These are phyloP conservation scores for Darevskia mixta DNA, from an alignment of 2,797 vertebrate genomes.

Conservation along the genomic window DNA sequence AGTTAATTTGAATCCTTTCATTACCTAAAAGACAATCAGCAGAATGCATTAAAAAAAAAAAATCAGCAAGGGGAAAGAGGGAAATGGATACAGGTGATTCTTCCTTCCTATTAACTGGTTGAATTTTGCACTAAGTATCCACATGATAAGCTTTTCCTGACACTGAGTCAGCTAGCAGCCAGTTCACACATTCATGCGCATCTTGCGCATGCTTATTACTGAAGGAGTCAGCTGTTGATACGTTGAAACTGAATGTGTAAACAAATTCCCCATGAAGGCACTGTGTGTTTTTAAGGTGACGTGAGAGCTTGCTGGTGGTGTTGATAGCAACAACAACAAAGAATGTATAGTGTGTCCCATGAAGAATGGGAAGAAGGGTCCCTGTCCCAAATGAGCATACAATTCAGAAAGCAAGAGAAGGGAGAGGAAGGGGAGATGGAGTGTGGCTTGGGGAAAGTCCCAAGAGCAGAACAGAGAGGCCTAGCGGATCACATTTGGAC, in stretches of 20 bases:
- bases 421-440: not conserved
- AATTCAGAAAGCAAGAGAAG: not conserved
- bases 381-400: not conserved
- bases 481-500: no score
- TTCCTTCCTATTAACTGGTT: not conserved
- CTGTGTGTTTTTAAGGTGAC: no score
- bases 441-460: no score
- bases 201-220: no score
- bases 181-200: no score
- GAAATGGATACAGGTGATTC: not conserved
- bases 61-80: conserved; percentile 41
- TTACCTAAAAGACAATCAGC: conserved; percentile 58
- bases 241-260: no score
- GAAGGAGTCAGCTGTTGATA: no score
- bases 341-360: not conserved
- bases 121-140: not conserved
- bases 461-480: no score
- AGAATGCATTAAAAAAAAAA: conserved; percentile 46
- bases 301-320: no score
- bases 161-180: no score
- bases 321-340: no score
- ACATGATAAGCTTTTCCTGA: not conserved
- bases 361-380: not conserved
- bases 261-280: no score
- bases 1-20: conserved; percentile 58